Evolutionary conservation across 1,140 invertebrate genomes (phyloP), one percentile per base, ranked within the genome.

Genomic region (Nephila pilipes): DNA sequence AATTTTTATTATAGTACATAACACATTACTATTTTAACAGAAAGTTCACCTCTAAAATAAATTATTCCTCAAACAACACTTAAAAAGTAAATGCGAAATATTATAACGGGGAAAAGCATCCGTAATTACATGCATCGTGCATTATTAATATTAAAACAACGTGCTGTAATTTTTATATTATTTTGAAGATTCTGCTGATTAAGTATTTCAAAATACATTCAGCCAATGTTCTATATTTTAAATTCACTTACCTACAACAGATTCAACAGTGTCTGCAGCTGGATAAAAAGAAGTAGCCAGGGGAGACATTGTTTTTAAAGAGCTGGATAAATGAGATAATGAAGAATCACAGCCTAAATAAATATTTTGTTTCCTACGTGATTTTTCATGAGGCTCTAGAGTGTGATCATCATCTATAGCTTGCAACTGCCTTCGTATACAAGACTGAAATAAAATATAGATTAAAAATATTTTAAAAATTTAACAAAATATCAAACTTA

Each of bases 191-290:
- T 46, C 46, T 18, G 5, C 32, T 29, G 0, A 36, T 29, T 29
- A 79, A 16, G 25, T n/a, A 79, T n/a, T n/a, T n/a, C n/a, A n/a
- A n/a, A 63, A 16, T 20, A 63, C 60, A 89, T 57, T 57, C 81
- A n/a, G n/a, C n/a, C n/a, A n/a, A n/a, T n/a, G n/a, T n/a, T n/a
- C n/a, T n/a, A n/a, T n/a, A 38, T 88, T n/a, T 0, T 46, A 46
- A 6, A 46, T 46, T 55, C 90, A 96, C 96, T 96, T 95, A 97
- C 97, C 97, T 93, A 97, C 96, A 94, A 97, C 97, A 94, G 97
- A 97, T 95, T 97, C 97, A 46, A 97, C 97, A 16, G 97, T 97
- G 94, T 97, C 97, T 94, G 96, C 97, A 32, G 96, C 95, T 93
- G 97, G 96, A 95, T 96, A 96, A 94, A 96, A 97, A 29, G 96